Base-by-base conservation (phyloP, 2,113 vertebrate genomes). In the Egretta garzetta region DNA sequence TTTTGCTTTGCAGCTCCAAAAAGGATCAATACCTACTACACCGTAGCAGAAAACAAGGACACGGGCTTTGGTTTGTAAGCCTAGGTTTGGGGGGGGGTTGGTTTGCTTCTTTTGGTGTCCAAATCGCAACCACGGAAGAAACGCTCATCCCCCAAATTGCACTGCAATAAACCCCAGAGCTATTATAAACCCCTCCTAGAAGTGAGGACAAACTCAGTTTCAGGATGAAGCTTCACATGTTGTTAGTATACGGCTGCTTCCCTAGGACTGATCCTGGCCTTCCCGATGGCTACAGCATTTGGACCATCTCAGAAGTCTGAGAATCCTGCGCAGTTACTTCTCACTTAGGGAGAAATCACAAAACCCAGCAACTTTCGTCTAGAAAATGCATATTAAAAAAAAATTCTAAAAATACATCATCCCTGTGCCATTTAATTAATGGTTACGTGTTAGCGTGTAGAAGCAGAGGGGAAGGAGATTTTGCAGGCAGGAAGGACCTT, bases 361-460 rank as follows among this genome's bases (percentile, higher is more conserved):
- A 12, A 47, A 59, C 20, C 35, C 27, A 45, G 19, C 30, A 19
- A 18, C 12, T 4, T 14, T 9, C 9, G 2, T 4, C 26, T 30
- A 41, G 14, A 39, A 77, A 45, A 58, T 3, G 3, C 7, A 18
- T 6, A 7, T 6, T 8, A 60, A 9, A 35, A 9, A 35, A 33
- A 11, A 52, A 5, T 3, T 30, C 64, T 83, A 26, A n/a, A 27
- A 53, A 8, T 6, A 17, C 33, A 23, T 2, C 11, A 13, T 47
- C 20, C 14, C 30, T 30, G 18, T 14, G 20, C 9, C 14, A 27
- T 33, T 60, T 41, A 45, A 55, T 32, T 10, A 20, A 18, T 1
- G 26, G 28, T 59, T 43, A 24, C 27, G 7, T 1, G 4, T 22
- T 8, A 39, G 12, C 5, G 3, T 3, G 16, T 8, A 39, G 28